Conservation (phyloP, 2,113 vertebrate genomes). For the Lipophrys pholis region DNA sequence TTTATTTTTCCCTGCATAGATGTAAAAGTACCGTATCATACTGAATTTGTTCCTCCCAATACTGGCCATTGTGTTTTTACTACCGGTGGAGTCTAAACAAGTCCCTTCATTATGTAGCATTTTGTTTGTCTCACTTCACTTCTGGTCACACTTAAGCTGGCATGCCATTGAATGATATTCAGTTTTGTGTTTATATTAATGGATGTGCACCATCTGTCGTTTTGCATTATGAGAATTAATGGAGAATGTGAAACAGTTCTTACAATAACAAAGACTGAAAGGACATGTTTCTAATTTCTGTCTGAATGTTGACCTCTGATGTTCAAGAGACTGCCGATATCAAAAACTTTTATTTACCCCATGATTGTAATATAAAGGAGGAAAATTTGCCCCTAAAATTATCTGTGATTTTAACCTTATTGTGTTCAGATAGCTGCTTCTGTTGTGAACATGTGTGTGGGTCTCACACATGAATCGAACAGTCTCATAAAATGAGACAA, state of each 20-base stretch:
- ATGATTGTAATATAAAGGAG: not conserved
- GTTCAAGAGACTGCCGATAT: conserved; percentile 14
- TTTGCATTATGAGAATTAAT: conserved; percentile 30
- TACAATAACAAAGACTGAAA: conserved; percentile 14
- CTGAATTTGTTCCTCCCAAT: too few relatives aligned
- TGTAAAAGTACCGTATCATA: too few relatives aligned
- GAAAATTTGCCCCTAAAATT: not conserved
- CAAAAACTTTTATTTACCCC: conserved; percentile 7
- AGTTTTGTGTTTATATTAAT: conserved; percentile 19
- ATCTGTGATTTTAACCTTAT: not conserved
- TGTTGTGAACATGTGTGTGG: not conserved
- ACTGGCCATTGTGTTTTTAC: too few relatives aligned
- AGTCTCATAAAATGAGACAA: conserved; percentile 12
- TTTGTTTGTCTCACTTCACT: conserved; percentile 3
- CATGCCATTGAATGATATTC: conserved; percentile 29
- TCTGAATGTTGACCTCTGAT: conserved; percentile 12
- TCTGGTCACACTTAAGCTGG: conserved; percentile 25
- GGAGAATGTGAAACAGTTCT: conserved; percentile 18
- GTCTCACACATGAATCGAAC: conserved; percentile 7
- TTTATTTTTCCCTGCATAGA: too few relatives aligned
- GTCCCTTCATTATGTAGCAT: too few relatives aligned
- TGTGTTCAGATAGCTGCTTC: not conserved
- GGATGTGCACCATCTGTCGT: conserved; percentile 39
- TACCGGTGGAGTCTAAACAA: too few relatives aligned
- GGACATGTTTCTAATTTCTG: conserved; percentile 20